A percentile compares a stretch with the other conserved stretches of the same genome.
Evolutionary conservation across 2,113 vertebrate species (phyloP).

Genomic region (Myotis lucifugus): DNA sequence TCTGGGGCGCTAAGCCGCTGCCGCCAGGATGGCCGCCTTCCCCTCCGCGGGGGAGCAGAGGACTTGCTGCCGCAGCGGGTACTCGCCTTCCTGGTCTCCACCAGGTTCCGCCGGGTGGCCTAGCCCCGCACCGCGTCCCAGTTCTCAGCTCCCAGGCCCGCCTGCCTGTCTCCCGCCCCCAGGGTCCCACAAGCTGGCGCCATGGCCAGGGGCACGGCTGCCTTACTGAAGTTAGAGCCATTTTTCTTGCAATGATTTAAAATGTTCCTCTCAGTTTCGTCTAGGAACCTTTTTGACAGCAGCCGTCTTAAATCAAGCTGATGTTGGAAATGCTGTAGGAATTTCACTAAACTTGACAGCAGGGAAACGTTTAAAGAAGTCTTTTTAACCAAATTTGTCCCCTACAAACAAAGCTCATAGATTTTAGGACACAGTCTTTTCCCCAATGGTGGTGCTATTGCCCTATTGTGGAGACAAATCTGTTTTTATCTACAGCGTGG

Average conservation of each 20-base stretch:
- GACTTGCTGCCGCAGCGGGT: conserved; percentile 85
- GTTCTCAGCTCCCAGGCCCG: conserved; percentile 62
- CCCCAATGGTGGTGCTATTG: background rate
- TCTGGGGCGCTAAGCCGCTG: background rate
- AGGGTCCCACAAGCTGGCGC: conserved; percentile 79
- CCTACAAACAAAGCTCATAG: background rate
- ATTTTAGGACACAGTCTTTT: background rate
- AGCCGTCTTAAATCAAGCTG: conserved; percentile 26
- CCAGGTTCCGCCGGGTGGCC: conserved; percentile 81
- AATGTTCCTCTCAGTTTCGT: background rate
- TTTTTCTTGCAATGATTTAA: conserved; percentile 24
- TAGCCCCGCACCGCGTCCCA: conserved; percentile 82
- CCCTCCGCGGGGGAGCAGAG: background rate
- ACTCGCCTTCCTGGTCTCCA: conserved; percentile 92
- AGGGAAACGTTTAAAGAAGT: conserved; percentile 20
- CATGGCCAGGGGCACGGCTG: background rate
- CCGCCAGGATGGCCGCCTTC: background rate
- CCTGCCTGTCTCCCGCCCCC: conserved; percentile 72
- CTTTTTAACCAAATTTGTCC: conserved; percentile 15
- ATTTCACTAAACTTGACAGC: conserved; percentile 41
- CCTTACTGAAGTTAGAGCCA: background rate
- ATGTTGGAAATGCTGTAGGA: conserved; percentile 45
- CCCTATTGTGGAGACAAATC: background rate
- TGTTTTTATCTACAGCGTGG: background rate
- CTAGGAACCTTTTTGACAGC: conserved; percentile 35